These are phyloP conservation scores for Sinosuthora webbiana DNA, from an alignment of 2,113 vertebrate genomes.

Conservation along the genomic window DNA sequence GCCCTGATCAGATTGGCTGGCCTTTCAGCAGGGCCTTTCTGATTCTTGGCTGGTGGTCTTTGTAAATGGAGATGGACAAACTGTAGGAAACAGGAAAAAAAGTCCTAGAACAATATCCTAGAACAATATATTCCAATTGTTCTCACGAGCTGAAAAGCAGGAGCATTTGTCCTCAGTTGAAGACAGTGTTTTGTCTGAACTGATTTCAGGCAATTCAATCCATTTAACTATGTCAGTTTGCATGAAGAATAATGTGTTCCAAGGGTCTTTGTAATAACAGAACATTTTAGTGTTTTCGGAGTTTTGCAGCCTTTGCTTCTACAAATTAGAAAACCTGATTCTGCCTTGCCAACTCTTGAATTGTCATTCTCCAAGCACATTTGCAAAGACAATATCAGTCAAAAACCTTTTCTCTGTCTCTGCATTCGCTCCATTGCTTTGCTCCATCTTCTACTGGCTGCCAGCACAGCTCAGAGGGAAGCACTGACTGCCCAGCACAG, in stretches of 20 bases:
- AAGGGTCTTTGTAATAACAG: neutral
- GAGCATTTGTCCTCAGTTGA: neutral
- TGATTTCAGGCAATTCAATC: neutral
- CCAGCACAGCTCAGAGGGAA: neutral
- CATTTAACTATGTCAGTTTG: neutral
- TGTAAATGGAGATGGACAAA: neutral
- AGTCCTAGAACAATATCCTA: neutral
- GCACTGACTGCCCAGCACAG: neutral
- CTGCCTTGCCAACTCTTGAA: neutral
- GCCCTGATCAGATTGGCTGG: neutral
- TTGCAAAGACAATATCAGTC: neutral
- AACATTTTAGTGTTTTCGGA: neutral
- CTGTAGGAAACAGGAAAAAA: neutral
- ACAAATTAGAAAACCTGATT: neutral
- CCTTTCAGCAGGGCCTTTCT: neutral
- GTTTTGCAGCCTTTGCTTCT: neutral
- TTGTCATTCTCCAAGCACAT: fast-evolving
- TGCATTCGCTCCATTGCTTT: neutral
- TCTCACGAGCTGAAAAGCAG: neutral
- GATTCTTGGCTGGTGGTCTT: neutral
- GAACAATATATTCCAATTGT: neutral
- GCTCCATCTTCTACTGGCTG: neutral
- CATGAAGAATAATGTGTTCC: neutral
- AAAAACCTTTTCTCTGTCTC: neutral
- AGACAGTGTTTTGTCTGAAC: neutral